These are phyloP conservation scores for Cryptops parisi DNA, from an alignment of 2,888 invertebrate genomes.

Conservation along the genomic window DNA sequence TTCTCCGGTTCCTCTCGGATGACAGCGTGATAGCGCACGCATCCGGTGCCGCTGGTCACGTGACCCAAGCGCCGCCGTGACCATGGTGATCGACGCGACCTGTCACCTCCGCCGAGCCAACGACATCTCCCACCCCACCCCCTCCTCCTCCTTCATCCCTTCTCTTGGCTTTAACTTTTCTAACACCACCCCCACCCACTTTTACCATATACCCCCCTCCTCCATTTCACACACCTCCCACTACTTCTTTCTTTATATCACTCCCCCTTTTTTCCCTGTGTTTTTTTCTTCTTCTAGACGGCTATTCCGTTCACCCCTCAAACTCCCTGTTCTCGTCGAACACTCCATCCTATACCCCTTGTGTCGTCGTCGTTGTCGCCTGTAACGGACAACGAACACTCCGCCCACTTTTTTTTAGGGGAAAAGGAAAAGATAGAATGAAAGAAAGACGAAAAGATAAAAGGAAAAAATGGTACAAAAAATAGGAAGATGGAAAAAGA, in stretches of 20 bases:
- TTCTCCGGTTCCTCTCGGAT: slow-evolving; percentile 10
- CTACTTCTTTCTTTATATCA: neutral
- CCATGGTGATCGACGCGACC: slow-evolving; percentile 15
- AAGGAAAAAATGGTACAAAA: no score
- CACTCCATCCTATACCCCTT: no score
- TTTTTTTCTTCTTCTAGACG: neutral
- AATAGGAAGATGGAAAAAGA: no score
- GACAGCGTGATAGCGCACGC: slow-evolving; percentile 14
- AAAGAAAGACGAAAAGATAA: no score
- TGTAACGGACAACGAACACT: no score
- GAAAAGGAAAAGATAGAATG: no score
- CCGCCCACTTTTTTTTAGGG: no score
- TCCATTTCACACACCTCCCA: neutral
- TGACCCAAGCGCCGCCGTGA: slow-evolving; percentile 14
- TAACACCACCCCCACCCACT: no score
- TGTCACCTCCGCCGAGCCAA: slow-evolving; percentile 12
- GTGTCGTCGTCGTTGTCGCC: no score
- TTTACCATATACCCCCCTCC: neutral
- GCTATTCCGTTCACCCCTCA: no score
- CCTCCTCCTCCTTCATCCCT: neutral
- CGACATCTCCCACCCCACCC: slow-evolving; percentile 2
- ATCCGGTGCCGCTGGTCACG: slow-evolving; percentile 14
- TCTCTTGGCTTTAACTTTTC: no score
- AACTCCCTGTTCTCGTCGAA: no score
- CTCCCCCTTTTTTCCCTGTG: neutral